A percentile compares a stretch with the other conserved stretches of the same genome.
phyloP scores from a whole-genome alignment of 2,113 vertebrate genomes.

The Chaenogobius annularis region DNA sequence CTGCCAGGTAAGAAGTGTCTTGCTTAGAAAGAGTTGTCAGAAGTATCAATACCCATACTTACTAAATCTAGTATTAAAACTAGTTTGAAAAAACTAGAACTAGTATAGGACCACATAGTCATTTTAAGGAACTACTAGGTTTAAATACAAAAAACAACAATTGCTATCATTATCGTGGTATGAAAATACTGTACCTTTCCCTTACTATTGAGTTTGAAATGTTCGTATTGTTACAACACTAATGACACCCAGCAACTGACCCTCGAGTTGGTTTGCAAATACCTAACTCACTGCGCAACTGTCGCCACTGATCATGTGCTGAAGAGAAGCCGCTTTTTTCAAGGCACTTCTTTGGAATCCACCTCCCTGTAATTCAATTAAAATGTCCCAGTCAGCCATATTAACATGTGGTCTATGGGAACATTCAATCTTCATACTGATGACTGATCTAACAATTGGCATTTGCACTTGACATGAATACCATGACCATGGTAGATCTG shows the following conservation, averaged over 20 bases:
- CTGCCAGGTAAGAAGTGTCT: too few species aligned
- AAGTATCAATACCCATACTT: too few species aligned
- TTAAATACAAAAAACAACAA: too few species aligned
- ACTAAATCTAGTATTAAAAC: too few species aligned
- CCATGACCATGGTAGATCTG: neutral
- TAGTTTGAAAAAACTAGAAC: too few species aligned
- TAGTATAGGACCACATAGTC: too few species aligned
- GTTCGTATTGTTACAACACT: neutral
- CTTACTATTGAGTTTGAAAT: too few species aligned
- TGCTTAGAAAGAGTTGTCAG: too few species aligned
- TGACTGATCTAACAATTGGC: slow-evolving; percentile 4
- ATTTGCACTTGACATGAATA: slow-evolving; percentile 8
- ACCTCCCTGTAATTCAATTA: slow-evolving; percentile 1
- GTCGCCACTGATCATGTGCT: neutral
- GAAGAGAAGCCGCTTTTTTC: neutral
- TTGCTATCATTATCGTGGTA: too few species aligned
- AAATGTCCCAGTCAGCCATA: neutral
- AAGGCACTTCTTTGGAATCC: neutral
- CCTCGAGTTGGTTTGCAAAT: neutral
- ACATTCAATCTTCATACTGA: neutral
- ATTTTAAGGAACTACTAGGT: too few species aligned
- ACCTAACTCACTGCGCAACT: neutral
- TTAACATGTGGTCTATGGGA: slow-evolving; percentile 1
- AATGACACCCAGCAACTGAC: too few species aligned
- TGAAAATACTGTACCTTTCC: too few species aligned